phyloP scores from a whole-genome alignment of 2,888 invertebrate genomes.

The Cantharis lateralis region DNA sequence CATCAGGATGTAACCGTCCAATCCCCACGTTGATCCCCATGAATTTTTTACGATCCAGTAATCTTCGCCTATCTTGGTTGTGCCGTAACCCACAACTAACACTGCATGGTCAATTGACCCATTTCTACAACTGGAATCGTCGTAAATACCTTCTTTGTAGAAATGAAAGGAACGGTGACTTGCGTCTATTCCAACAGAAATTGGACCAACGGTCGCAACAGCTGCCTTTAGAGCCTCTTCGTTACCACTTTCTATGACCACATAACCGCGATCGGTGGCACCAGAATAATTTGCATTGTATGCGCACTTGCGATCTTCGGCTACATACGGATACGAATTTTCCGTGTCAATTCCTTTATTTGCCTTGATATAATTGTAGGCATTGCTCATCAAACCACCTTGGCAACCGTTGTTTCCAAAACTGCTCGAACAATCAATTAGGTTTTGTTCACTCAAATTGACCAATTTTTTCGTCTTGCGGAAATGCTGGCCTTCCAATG shows the following conservation, averaged over 20 bases:
- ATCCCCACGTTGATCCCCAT: slow-evolving; percentile 82
- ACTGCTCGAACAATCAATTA: too few relatives aligned
- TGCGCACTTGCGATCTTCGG: slow-evolving; percentile 72
- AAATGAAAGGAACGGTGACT: too few relatives aligned
- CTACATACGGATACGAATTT: slow-evolving; percentile 71
- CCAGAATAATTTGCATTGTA: slow-evolving; percentile 70
- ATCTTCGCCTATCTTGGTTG: slow-evolving; percentile 68
- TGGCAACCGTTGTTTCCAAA: too few relatives aligned
- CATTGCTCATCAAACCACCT: too few relatives aligned
- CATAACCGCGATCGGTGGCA: slow-evolving; percentile 80
- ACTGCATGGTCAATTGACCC: slow-evolving; percentile 82
- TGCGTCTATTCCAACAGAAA: too few relatives aligned
- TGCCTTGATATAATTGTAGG: too few relatives aligned
- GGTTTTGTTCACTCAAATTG: too few relatives aligned
- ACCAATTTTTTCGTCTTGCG: too few relatives aligned
- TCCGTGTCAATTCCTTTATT: too few relatives aligned
- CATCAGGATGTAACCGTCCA: slow-evolving; percentile 86
- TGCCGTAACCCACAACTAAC: slow-evolving; percentile 81
- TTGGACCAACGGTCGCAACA: slow-evolving; percentile 33
- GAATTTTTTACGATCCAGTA: slow-evolving; percentile 91
- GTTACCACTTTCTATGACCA: slow-evolving; percentile 72
- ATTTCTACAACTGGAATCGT: slow-evolving; percentile 75
- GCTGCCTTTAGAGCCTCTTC: slow-evolving; percentile 77
- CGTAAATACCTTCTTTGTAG: too few relatives aligned
- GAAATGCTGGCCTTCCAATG: too few relatives aligned